These are phyloP conservation scores for Pseudachorutes palmiensis DNA, from an alignment of 1,140 invertebrate species.

Conservation along the genomic window DNA sequence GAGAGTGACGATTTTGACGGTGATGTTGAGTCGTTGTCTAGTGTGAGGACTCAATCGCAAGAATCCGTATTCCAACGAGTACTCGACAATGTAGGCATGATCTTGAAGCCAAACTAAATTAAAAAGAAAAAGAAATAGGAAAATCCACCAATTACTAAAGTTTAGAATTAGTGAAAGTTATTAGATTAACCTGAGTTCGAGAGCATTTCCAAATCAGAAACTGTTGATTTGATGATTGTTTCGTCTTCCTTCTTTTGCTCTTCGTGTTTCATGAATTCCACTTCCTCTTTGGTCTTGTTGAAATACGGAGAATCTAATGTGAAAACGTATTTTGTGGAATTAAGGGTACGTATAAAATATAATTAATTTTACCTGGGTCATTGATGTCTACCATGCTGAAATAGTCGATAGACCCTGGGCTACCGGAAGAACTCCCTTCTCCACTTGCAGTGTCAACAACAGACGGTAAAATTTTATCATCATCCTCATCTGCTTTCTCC, in stretches of 20 bases:
- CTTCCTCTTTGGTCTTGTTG: constrained; percentile 37
- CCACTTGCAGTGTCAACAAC: constrained; percentile 31
- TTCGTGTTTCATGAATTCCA: constrained; percentile 35
- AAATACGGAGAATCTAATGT: constrained; percentile 32
- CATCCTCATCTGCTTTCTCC: constrained; percentile 17
- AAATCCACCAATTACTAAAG: neutral
- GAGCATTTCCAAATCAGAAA: constrained; percentile 37
- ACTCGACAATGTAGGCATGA: constrained; percentile 88
- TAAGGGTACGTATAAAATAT: neutral
- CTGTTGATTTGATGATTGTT: constrained; percentile 27
- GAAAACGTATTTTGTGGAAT: neutral
- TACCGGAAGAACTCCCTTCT: constrained; percentile 22
- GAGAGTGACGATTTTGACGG: constrained; percentile 82
- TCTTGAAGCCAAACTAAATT: constrained; percentile 69
- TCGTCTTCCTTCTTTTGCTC: constrained; percentile 34
- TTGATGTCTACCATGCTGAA: neutral
- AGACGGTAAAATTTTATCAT: constrained; percentile 12
- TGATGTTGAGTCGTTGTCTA: constrained; percentile 75
- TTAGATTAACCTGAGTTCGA: constrained; percentile 27
- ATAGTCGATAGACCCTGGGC: neutral
- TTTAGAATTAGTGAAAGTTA: neutral
- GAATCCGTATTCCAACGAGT: constrained; percentile 94
- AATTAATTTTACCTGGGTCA: constrained; percentile 15
- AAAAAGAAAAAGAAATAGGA: constrained; percentile 27
- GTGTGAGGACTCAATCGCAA: constrained; percentile 77